Conservation (phyloP, 2,113 vertebrate species). For the Pyxicephalus adspersus region DNA sequence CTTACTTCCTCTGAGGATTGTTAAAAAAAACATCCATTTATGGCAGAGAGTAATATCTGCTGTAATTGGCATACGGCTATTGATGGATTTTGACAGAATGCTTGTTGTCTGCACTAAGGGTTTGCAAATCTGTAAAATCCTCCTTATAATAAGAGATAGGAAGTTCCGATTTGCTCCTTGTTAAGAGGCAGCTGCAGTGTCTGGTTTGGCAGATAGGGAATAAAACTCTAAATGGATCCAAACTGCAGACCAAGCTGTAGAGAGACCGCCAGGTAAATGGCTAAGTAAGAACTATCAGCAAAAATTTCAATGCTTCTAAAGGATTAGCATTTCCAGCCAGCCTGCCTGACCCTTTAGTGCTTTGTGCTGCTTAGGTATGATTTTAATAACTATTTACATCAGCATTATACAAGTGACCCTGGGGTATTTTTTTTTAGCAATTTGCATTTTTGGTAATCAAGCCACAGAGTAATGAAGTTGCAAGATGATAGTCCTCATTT, state of each 20-base stretch:
- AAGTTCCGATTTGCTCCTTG: slow-evolving; percentile 11
- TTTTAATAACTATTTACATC: slow-evolving; percentile 42
- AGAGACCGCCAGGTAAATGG: background rate
- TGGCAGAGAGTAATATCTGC: background rate
- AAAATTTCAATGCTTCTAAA: slow-evolving; percentile 9
- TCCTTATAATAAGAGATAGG: slow-evolving; percentile 10
- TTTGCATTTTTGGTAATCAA: slow-evolving; percentile 24
- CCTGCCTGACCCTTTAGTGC: background rate
- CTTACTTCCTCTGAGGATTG: background rate
- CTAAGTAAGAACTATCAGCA: background rate
- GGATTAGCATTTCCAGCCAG: background rate
- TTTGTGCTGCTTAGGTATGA: slow-evolving; percentile 25
- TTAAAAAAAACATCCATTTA: background rate
- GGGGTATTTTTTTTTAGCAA: slow-evolving; percentile 24
- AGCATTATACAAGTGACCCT: slow-evolving; percentile 32
- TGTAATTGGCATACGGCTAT: slow-evolving; percentile 17
- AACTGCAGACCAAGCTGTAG: background rate
- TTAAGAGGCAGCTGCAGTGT: slow-evolving; percentile 7
- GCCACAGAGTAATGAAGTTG: slow-evolving; percentile 29
- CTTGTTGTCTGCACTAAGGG: slow-evolving; percentile 4
- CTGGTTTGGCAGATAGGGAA: slow-evolving; percentile 17
- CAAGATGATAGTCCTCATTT: slow-evolving; percentile 32
- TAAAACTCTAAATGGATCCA: slow-evolving; percentile 14
- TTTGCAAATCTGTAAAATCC: slow-evolving; percentile 36
- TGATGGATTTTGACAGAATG: slow-evolving; percentile 21